Conservation (phyloP, 2,797 vertebrate species). For the Furcifer pardalis region DNA sequence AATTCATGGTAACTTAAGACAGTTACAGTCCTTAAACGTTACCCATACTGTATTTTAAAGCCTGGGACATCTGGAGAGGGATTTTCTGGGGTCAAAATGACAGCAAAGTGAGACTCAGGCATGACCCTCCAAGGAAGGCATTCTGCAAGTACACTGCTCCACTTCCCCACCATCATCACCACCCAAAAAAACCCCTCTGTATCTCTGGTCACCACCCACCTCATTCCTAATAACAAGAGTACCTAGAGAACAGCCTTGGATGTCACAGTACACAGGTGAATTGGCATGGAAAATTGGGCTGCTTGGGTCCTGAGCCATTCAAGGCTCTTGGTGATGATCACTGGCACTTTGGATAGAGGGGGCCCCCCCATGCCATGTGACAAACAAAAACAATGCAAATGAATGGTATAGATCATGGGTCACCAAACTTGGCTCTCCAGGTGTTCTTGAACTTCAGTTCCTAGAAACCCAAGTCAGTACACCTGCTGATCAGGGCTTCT, state of each 20-base stretch:
- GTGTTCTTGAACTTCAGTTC: too few species aligned
- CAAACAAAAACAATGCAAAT: slow-evolving; percentile 13
- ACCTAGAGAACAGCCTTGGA: too few species aligned
- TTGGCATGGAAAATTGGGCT: not conserved
- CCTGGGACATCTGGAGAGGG: not conserved
- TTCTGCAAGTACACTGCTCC: not conserved
- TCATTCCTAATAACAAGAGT: not conserved
- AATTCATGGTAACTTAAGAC: not conserved
- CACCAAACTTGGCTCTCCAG: too few species aligned
- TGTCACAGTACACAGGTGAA: too few species aligned
- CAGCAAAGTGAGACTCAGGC: not conserved
- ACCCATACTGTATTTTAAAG: not conserved
- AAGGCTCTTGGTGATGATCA: not conserved
- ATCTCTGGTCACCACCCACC: not conserved
- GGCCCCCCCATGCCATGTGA: slow-evolving; percentile 30
- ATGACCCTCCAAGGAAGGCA: not conserved
- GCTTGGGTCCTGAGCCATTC: not conserved
- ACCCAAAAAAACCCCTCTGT: not conserved
- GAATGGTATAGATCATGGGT: too few species aligned
- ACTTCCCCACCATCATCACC: too few species aligned
- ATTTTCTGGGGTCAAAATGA: not conserved
- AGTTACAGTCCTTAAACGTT: not conserved
- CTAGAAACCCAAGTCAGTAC: too few species aligned
- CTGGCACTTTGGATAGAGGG: not conserved
- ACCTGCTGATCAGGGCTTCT: too few species aligned